Evolutionary conservation across 2,797 vertebrate species (phyloP), one percentile per base, ranked within the genome.

Genomic region (Coilia nasus): DNA sequence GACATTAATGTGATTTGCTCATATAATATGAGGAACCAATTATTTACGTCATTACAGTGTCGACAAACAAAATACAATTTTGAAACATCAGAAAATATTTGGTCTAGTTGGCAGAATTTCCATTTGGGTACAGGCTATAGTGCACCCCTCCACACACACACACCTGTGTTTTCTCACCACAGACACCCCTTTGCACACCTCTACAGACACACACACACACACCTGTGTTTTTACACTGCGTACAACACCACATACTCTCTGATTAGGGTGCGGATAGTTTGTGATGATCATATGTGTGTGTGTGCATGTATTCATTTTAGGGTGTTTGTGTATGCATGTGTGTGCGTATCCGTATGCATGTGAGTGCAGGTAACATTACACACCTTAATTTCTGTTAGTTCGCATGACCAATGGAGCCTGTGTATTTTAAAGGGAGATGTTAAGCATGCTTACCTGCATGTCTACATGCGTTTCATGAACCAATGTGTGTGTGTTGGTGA

Each of bases 161-260:
- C 78, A 80, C n/a, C 67, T 62, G 64, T 75, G 64, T 94, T 94
- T 94, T 94, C 93, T 93, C 91, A 93, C 91, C 92, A 89, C 89
- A 91, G 90, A 92, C 35, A 41, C 2, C 35, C 35, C 35, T 41
- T 41, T 41, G 35, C 35, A 2, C 35, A 41, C 35, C 35, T 41
- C 47, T 50, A 23, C 35, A n/a, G n/a, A n/a, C n/a, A n/a, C n/a
- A n/a, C n/a, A 71, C 64, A 67, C 62, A 46, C 54, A 35, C 62
- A 64, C 23, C 57, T 50, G 78, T 81, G 78, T 94, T 94, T 95
- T 94, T 93, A 94, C 91, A 92, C 91, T 92, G 90, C 89, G 90
- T 90, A 92, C 92, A 90, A 92, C n/a, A n/a, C n/a, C 92, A 90
- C 86, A 81, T 88, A 85, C 90, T 88, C 89, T 92, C 23, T 23